Evolutionary conservation across 2,888 invertebrate species (phyloP).

Genomic region (Strigamia crassipes): DNA sequence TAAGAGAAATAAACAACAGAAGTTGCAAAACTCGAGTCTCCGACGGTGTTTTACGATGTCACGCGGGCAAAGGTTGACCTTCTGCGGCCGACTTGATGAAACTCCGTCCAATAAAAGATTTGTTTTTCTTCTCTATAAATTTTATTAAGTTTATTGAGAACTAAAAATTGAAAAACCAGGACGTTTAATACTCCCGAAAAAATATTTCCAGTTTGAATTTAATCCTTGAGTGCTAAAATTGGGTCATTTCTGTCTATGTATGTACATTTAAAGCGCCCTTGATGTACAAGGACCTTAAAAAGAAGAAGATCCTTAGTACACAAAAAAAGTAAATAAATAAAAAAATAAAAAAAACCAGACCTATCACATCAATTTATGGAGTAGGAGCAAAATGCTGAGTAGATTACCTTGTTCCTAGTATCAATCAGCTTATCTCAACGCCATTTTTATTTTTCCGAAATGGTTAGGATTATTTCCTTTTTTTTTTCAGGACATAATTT

Average conservation of each 20-base stretch:
- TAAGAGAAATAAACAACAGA: too few species aligned
- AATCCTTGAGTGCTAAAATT: background rate
- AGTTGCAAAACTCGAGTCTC: too few species aligned
- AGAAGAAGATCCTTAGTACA: background rate
- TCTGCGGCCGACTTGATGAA: too few species aligned
- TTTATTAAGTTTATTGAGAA: too few species aligned
- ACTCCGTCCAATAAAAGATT: too few species aligned
- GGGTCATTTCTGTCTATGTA: slow-evolving; percentile 10
- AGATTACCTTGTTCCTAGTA: slow-evolving; percentile 32
- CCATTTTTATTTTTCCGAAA: slow-evolving; percentile 1
- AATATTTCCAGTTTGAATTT: slow-evolving; percentile 1
- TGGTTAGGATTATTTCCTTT: background rate
- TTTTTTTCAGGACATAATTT: background rate
- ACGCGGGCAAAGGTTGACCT: too few species aligned
- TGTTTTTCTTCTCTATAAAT: too few species aligned
- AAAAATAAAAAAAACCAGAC: slow-evolving; percentile 8
- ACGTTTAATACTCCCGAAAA: background rate
- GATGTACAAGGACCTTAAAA: slow-evolving; percentile 32
- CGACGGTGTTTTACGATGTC: too few species aligned
- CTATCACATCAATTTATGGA: slow-evolving; percentile 42
- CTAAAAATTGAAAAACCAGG: too few species aligned
- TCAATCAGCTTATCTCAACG: slow-evolving; percentile 6
- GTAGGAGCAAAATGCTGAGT: slow-evolving; percentile 25
- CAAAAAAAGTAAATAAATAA: background rate
- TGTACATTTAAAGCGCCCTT: slow-evolving; percentile 3